Evolutionary conservation across 2,113 vertebrate species (phyloP).

Genomic region (Cryptoleucopteryx plumbea): DNA sequence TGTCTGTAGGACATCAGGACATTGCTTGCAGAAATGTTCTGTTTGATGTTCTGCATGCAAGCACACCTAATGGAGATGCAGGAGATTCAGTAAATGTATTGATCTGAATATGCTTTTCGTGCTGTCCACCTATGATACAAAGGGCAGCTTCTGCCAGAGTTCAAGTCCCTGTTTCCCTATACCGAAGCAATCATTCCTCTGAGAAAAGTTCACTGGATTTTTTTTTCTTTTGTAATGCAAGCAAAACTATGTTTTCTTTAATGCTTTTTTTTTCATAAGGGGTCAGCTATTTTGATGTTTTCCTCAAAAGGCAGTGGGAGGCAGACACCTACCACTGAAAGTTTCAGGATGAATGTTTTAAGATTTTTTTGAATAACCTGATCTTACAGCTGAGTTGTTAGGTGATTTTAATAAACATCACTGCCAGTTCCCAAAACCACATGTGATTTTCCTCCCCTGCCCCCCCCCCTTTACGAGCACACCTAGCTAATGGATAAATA

Average conservation of each 20-base stretch:
- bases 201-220: background rate
- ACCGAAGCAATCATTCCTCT: background rate
- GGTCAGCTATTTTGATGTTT: background rate
- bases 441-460: background rate
- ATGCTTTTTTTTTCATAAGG: background rate
- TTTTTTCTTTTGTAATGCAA: background rate
- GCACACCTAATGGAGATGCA: accelerated
- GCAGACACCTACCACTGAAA: background rate
- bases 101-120: background rate
- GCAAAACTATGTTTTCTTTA: background rate
- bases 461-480: background rate
- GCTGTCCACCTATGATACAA: background rate
- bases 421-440: background rate
- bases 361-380: background rate
- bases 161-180: background rate
- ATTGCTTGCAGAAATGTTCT: background rate
- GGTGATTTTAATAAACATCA: background rate
- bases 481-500: background rate
- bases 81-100: background rate
- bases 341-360: background rate
- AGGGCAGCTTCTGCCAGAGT: background rate
- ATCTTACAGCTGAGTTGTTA: background rate
- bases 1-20: background rate
- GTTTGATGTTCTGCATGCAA: background rate
- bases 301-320: background rate